Percentiles rank a stretch among this genome's conserved stretches.
Conservation (phyloP, 2,888 invertebrate species). For the Pollenia angustigena region DNA sequence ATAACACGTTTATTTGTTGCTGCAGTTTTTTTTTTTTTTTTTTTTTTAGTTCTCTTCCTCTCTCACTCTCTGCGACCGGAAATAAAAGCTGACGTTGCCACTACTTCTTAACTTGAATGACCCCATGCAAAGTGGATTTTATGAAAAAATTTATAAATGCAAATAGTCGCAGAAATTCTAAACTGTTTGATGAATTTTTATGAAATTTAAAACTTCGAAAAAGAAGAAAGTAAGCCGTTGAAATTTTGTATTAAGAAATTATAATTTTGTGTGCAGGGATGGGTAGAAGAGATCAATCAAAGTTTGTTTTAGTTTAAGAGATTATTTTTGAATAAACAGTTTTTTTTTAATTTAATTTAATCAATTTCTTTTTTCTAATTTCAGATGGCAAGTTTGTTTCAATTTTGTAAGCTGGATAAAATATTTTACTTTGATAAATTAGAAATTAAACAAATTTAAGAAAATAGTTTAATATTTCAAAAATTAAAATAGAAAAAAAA, state of each 20-base stretch:
- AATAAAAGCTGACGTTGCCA: slow-evolving; percentile 67
- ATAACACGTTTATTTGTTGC: slow-evolving; percentile 36
- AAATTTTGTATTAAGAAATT: neutral
- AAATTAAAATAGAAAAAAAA: neutral
- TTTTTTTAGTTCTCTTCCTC: neutral
- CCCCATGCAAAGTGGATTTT: neutral
- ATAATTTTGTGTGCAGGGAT: neutral
- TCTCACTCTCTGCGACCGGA: slow-evolving; percentile 50
- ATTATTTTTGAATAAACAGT: too few relatives aligned
- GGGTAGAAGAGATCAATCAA: too few relatives aligned
- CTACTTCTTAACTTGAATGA: slow-evolving; percentile 24
- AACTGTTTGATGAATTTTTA: neutral
- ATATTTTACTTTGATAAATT: too few relatives aligned
- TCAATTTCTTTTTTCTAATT: slow-evolving; percentile 10
- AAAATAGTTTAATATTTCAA: neutral
- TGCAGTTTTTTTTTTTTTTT: neutral
- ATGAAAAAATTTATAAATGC: too few relatives aligned
- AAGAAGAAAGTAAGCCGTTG: too few relatives aligned
- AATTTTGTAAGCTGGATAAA: too few relatives aligned
- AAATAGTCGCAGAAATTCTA: too few relatives aligned
- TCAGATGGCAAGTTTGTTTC: neutral
- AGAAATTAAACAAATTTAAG: neutral
- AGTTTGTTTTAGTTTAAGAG: too few relatives aligned
- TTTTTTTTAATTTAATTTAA: slow-evolving; percentile 2
- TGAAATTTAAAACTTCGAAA: neutral